These are phyloP conservation scores for Notechis scutatus DNA, from an alignment of 2,113 vertebrate species.

Conservation along the genomic window DNA sequence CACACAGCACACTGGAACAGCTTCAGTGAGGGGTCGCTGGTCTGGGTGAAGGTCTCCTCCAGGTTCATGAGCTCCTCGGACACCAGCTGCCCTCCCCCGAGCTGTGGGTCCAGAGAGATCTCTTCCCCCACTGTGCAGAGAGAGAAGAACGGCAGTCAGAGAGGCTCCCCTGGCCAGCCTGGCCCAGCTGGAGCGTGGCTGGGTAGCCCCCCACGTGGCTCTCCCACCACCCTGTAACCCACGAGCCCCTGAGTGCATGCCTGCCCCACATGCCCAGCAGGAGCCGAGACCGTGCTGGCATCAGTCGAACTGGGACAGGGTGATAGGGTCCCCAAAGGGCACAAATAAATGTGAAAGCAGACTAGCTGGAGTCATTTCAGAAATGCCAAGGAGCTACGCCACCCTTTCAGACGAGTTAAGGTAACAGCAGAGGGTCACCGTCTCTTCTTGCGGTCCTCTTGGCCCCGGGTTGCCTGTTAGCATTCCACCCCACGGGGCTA, in stretches of 20 bases:
- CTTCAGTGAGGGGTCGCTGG: slow-evolving; percentile 94
- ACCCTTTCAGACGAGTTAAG: neutral
- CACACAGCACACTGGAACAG: slow-evolving; percentile 98
- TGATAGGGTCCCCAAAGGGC: neutral
- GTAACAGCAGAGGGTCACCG: neutral
- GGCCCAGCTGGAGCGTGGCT: neutral
- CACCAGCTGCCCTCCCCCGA: slow-evolving; percentile 93
- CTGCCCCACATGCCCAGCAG: neutral
- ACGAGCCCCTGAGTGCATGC: neutral
- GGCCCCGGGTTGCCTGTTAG: neutral
- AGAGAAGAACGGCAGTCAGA: slow-evolving; percentile 56
- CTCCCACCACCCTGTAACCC: neutral
- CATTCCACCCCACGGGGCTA: neutral
- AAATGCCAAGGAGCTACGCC: neutral
- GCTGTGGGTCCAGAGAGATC: slow-evolving; percentile 92
- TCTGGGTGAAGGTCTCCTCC: slow-evolving; percentile 94
- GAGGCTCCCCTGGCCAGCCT: neutral
- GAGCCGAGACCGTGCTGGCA: neutral
- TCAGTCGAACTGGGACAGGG: neutral
- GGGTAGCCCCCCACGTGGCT: neutral
- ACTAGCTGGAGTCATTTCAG: neutral
- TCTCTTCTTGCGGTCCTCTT: neutral
- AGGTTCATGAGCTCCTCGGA: slow-evolving; percentile 98
- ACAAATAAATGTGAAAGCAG: neutral
- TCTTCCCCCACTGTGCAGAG: slow-evolving; percentile 85